Percentiles rank a stretch among this genome's conserved stretches.
Conservation (phyloP, 2,888 invertebrate species). For the Mamestra brassicae region DNA sequence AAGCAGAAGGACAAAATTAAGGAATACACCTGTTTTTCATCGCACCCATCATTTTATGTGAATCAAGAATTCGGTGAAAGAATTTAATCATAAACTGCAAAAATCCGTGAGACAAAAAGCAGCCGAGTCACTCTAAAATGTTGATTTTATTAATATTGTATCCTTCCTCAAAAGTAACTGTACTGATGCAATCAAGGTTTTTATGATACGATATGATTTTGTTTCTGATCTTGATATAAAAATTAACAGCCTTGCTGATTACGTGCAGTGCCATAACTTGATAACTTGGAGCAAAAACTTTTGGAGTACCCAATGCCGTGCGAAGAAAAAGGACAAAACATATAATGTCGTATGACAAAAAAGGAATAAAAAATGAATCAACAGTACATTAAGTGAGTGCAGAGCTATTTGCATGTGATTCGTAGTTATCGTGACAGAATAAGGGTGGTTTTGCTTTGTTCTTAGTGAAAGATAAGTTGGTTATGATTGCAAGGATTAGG, state of each 20-base stretch:
- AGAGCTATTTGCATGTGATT: conserved; percentile 17
- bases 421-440: conserved; percentile 29
- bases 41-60: no score
- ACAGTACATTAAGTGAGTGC: conserved; percentile 29
- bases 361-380: conserved; percentile 37
- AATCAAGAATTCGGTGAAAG: neutral
- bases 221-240: conserved; percentile 38
- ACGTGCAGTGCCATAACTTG: conserved; percentile 67
- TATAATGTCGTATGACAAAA: conserved; percentile 31
- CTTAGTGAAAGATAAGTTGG: conserved; percentile 4
- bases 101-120: neutral
- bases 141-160: conserved; percentile 41
- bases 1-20: no score
- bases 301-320: conserved; percentile 63
- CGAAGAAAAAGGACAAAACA: conserved; percentile 49
- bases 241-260: conserved; percentile 54
- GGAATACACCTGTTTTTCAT: no score
- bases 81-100: neutral
- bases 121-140: neutral
- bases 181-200: conserved; percentile 38
- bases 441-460: conserved; percentile 42
- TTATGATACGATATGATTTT: conserved; percentile 29
- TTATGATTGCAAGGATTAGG: conserved; percentile 6
- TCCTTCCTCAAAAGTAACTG: conserved; percentile 47
- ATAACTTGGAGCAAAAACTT: conserved; percentile 67